phyloP scores from a whole-genome alignment of 2,888 invertebrate genomes.

The Trachelus tabidus region DNA sequence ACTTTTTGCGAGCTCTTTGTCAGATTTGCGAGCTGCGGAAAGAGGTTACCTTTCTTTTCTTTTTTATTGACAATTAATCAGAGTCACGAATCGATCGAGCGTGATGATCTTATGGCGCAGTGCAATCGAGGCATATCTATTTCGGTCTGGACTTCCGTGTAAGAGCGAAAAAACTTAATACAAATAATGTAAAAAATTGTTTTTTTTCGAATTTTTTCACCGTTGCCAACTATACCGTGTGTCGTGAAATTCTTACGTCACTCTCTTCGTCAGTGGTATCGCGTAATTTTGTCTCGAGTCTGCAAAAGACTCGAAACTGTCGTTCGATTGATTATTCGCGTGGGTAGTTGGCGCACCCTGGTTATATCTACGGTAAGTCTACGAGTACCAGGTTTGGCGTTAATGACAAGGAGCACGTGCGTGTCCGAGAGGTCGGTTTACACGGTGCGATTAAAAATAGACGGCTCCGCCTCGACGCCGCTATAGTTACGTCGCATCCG shows the following conservation, averaged over 20 bases:
- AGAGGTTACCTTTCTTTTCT: neutral
- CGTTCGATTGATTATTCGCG: neutral
- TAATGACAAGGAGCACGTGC: slow-evolving; percentile 13
- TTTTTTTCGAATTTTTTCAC: no score
- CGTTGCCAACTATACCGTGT: no score
- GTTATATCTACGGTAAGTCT: neutral
- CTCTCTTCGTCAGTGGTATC: no score
- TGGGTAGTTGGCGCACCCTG: neutral
- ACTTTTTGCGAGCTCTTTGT: neutral
- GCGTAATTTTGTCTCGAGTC: neutral
- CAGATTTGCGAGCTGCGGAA: neutral
- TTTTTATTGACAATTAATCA: neutral
- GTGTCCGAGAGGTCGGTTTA: slow-evolving; percentile 25
- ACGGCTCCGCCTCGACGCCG: slow-evolving; percentile 10
- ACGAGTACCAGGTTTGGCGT: neutral
- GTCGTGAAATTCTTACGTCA: no score
- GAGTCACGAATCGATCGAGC: neutral
- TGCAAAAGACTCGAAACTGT: neutral
- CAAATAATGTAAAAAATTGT: neutral
- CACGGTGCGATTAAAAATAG: slow-evolving; percentile 42
- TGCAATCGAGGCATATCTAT: neutral
- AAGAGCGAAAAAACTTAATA: neutral
- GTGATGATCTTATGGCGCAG: neutral
- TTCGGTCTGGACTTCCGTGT: neutral
- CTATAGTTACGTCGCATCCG: slow-evolving; percentile 25